Base-by-base conservation (phyloP, 2,797 vertebrate genomes). In the Acrossocheilus fasciatus region DNA sequence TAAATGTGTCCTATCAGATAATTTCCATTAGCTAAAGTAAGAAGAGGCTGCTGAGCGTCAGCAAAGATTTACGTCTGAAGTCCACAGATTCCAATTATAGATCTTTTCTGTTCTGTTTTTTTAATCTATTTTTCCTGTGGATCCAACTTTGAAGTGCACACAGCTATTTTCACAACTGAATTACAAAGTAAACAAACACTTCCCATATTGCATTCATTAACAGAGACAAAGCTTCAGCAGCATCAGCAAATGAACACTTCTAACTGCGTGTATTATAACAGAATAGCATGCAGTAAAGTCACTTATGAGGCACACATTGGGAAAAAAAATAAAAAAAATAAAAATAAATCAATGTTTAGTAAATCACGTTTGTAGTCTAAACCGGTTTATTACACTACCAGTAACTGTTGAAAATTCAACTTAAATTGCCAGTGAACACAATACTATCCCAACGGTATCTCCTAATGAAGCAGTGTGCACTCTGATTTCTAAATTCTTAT, bases 81-180 rank as follows among this genome's bases (percentile, higher is more conserved):
- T 95, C 93, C 96, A 95, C 91, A 95, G 95, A 94, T 95, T 96
- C 93, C 95, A 96, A 94, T 96, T 96, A 97, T 93, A 96, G 95
- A 97, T 97, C 94, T 94, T 92, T 93, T 94, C 92, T 90, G 87
- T 94, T 95, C 92, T 92, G 36, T 57, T 43, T 57, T 30, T 57
- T 94, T 94, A 93, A 34, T 34, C 2, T 93, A 89, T 92, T 92
- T 92, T 92, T 90, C 89, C 83, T 89, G 89, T 45, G 93, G 92
- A 95, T 94, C 94, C 93, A 91, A 91, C 92, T 91, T 87, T 92
- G 88, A 91, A 93, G 92, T 88, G 91, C 88, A 84, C 84, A 91
- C 90, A 86, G 88, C 92, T 91, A 89, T 89, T 90, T 91, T 89
- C 78, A 89, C 69, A 64, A 89, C 86, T 85, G 79, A 43, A 36